Percentiles rank a stretch among this genome's conserved stretches.
Conservation (phyloP, 2,113 vertebrate species). For the Anseranas semipalmata region DNA sequence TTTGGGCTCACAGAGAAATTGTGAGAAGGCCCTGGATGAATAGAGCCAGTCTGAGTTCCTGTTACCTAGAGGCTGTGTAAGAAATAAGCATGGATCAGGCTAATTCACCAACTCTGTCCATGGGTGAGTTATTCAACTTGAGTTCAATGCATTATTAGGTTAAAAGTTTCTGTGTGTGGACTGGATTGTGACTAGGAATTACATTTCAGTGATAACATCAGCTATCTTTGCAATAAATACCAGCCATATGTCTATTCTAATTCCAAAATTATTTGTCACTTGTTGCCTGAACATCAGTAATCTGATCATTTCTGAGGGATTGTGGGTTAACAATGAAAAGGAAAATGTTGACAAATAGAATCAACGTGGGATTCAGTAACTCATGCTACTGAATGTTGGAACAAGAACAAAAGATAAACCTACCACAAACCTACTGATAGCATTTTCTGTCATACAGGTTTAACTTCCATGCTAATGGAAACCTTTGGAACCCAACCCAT, state of each 20-base stretch:
- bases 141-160: background rate
- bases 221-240: background rate
- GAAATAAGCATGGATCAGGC: fast-evolving
- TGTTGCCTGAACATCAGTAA: background rate
- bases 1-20: background rate
- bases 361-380: background rate
- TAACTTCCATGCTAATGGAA: background rate
- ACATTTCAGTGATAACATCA: background rate
- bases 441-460: background rate
- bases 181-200: background rate
- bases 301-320: background rate
- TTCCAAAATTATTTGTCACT: background rate
- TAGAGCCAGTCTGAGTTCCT: background rate
- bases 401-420: background rate
- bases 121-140: no score
- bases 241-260: background rate
- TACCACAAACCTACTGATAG: background rate
- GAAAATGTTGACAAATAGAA: background rate
- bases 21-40: background rate
- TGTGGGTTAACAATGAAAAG: background rate
- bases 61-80: background rate
- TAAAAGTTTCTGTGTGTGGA: background rate
- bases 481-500: background rate
- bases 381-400: background rate
- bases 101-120: background rate